Evolutionary conservation across 2,888 invertebrate species (phyloP).

Genomic region (Meloe dianella): DNA sequence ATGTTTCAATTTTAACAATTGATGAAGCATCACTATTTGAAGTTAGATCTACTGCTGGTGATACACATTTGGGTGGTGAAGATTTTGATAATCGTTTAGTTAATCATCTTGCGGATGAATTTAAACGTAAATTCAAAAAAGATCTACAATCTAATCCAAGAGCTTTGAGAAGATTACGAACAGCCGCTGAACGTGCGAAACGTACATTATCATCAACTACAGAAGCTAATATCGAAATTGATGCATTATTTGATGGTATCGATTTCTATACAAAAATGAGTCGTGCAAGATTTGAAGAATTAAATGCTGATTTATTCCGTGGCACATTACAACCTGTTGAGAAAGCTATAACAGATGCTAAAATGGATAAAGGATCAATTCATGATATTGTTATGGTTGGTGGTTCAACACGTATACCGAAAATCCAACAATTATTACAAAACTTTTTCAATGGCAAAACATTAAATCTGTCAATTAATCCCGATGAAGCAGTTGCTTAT

Average conservation of each 20-base stretch:
- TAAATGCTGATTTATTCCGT: conserved; percentile 95
- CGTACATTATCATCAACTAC: conserved; percentile 85
- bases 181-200: conserved; percentile 86
- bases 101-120: conserved; percentile 86
- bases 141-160: conserved; percentile 87
- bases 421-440: conserved; percentile 95
- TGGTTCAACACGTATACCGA: conserved; percentile 92
- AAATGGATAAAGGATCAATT: conserved; percentile 87
- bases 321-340: conserved; percentile 97
- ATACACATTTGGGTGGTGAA: conserved; percentile 92
- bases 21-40: conserved; percentile 51
- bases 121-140: conserved; percentile 93
- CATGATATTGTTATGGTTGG: conserved; percentile 78
- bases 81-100: conserved; percentile 93
- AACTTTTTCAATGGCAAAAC: conserved; percentile 97
- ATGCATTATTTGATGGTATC: conserved; percentile 92
- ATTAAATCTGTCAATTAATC: conserved; percentile 94
- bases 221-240: conserved; percentile 92
- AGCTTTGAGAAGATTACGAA: conserved; percentile 87
- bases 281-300: conserved; percentile 94
- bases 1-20: too few species aligned
- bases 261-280: conserved; percentile 97
- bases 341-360: conserved; percentile 93
- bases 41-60: conserved; percentile 94
- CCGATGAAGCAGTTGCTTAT: conserved; percentile 97